phyloP scores from a whole-genome alignment of 2,888 invertebrate species.

The Acronicta alni region DNA sequence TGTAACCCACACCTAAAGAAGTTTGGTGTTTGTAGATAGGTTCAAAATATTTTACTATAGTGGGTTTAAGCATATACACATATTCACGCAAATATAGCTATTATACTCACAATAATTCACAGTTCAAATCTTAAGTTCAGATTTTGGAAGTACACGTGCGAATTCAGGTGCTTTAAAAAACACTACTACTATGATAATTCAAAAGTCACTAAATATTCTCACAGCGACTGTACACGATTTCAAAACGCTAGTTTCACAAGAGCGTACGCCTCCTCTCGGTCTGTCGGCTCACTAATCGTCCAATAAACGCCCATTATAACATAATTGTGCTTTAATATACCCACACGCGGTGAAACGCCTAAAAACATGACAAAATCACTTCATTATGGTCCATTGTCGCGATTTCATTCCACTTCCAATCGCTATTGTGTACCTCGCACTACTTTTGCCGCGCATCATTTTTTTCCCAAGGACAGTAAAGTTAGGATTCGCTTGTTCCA shows the following conservation, averaged over 20 bases:
- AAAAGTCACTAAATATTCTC: slow-evolving; percentile 22
- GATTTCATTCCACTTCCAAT: slow-evolving; percentile 79
- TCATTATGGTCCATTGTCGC: slow-evolving; percentile 73
- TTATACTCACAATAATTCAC: neutral
- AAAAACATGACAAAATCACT: slow-evolving; percentile 83
- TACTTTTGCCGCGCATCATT: slow-evolving; percentile 56
- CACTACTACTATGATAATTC: slow-evolving; percentile 4
- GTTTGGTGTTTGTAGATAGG: too few relatives aligned
- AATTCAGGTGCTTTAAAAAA: slow-evolving; percentile 32
- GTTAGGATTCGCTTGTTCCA: slow-evolving; percentile 48
- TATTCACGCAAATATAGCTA: too few relatives aligned
- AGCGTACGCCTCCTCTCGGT: slow-evolving; percentile 52
- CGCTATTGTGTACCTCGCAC: slow-evolving; percentile 64
- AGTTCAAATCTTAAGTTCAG: neutral
- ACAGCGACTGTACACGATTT: slow-evolving; percentile 53
- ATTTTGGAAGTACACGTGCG: slow-evolving; percentile 28
- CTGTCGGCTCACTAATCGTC: slow-evolving; percentile 76
- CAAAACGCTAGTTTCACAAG: slow-evolving; percentile 67
- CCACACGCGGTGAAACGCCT: slow-evolving; percentile 72
- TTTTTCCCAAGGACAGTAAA: slow-evolving; percentile 43
- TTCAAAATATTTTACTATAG: too few relatives aligned
- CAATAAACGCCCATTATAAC: slow-evolving; percentile 83
- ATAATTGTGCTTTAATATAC: slow-evolving; percentile 85
- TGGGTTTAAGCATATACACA: too few relatives aligned
- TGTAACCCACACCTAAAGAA: too few relatives aligned